These are phyloP conservation scores for Sarcophaga caerulescens DNA, from an alignment of 2,888 invertebrate species.

Conservation along the genomic window DNA sequence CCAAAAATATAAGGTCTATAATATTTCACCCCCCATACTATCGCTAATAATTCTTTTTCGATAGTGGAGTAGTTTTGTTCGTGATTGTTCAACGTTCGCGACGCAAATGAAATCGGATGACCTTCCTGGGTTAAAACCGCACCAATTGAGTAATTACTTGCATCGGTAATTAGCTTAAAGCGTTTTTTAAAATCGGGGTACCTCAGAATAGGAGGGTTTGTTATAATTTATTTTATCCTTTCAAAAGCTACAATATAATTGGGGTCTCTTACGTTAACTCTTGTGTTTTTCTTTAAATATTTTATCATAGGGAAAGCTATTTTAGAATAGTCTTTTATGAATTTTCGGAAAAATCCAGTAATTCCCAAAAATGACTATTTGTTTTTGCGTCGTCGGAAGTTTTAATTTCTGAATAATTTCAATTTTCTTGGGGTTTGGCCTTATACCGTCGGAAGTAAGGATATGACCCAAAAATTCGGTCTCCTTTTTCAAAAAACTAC, in stretches of 20 bases:
- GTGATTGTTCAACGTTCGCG: constrained; percentile 65
- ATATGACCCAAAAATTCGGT: constrained; percentile 19
- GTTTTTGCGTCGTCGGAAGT: not conserved
- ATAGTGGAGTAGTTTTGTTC: constrained; percentile 71
- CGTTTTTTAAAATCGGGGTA: constrained; percentile 45
- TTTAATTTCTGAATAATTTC: constrained; percentile 13
- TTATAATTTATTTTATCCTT: constrained; percentile 33
- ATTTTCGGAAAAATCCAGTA: constrained; percentile 10
- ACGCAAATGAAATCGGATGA: not conserved
- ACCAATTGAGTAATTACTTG: constrained; percentile 46
- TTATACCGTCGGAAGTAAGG: constrained; percentile 4
- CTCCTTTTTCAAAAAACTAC: constrained; percentile 22
- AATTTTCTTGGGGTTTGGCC: not conserved
- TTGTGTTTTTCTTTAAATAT: constrained; percentile 18
- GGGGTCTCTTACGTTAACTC: constrained; percentile 7
- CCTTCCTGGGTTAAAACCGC: constrained; percentile 27
- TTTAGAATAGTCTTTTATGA: constrained; percentile 16
- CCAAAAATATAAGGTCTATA: constrained; percentile 74
- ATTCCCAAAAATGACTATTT: constrained; percentile 5
- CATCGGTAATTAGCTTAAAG: constrained; percentile 34
- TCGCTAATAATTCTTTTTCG: constrained; percentile 75
- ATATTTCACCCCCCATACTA: constrained; percentile 70
- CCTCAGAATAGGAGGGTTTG: constrained; percentile 32
- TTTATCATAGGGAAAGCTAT: constrained; percentile 2
- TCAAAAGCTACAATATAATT: constrained; percentile 10